Conservation (phyloP, 2,797 vertebrate genomes). For the Dipus sagitta region DNA sequence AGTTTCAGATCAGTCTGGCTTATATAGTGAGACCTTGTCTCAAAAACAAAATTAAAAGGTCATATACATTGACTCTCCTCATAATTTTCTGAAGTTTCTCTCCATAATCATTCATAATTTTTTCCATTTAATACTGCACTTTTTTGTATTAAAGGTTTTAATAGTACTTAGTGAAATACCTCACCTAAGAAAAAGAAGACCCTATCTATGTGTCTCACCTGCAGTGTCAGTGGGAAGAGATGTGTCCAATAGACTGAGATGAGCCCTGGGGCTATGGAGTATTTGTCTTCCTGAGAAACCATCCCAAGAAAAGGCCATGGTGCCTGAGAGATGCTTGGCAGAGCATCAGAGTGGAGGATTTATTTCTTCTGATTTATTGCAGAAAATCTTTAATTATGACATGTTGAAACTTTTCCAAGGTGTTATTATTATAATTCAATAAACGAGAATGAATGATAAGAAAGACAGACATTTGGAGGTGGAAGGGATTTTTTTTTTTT, state of each 20-base stretch:
- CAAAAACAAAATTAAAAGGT: not conserved
- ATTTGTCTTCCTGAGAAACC: not conserved
- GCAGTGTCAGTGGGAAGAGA: not conserved
- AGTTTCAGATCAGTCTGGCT: not conserved
- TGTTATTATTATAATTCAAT: slow-evolving; percentile 32
- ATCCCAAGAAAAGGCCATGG: not conserved
- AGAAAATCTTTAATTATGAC: slow-evolving; percentile 7
- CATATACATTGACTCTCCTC: not conserved
- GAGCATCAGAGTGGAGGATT: slow-evolving; percentile 18
- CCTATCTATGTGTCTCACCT: not conserved
- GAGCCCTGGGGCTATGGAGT: not conserved
- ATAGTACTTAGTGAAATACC: not conserved
- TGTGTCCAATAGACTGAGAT: not conserved
- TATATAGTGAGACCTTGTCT: too few species aligned
- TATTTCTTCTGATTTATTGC: slow-evolving; percentile 47
- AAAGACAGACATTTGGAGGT: not conserved
- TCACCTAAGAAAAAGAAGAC: not conserved
- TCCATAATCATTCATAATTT: not conserved
- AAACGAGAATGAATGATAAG: slow-evolving; percentile 2
- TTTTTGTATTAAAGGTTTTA: not conserved
- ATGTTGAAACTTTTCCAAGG: not conserved
- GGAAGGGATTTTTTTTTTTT: not conserved
- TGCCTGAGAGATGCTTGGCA: not conserved
- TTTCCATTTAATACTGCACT: not conserved
- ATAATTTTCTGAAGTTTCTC: slow-evolving; percentile 8